Evolutionary conservation across 1,140 invertebrate species (phyloP), one percentile per base, ranked within the genome.

Genomic region (Nephila pilipes): DNA sequence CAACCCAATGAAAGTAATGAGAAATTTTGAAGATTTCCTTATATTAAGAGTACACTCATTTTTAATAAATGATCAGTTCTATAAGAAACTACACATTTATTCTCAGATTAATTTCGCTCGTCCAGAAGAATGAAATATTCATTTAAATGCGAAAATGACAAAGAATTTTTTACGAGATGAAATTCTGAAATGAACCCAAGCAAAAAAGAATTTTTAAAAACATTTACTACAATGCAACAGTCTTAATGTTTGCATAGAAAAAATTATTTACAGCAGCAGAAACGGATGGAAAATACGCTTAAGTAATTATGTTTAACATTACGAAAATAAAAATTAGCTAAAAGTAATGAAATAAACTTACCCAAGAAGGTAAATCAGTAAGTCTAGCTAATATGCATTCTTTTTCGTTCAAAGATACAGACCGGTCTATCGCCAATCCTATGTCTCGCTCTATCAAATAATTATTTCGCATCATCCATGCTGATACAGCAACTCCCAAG

Each of bases 281-380:
- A n/a, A n/a, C n/a, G n/a, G n/a, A n/a, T n/a, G n/a, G n/a, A n/a
- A n/a, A n/a, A n/a, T n/a, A n/a, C n/a, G n/a, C n/a, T n/a, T n/a
- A n/a, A n/a, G 18, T 5, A 85, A 80, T n/a, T 38, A 60, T 79
- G 38, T 46, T 46, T 5, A 46, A 46, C 58, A 32, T 88, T 87
- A 22, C 58, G 46, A 32, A 18, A 29, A n/a, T n/a, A n/a, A 22
- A 85, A 80, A 46, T 46, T 29, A 80, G n/a, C 46, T 46, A 0
- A 46, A 10, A 46, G 6, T 10, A 60, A 38, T 18, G 18, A 83
- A 1, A 85, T 25, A 87, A 46, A 95, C 96, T 96, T 95, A 98
- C 98, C 98, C 98, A 99, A 25, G 98, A 97, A 10, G 98, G 98
- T 94, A 99, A 96, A 96, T 99, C 98, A 95, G 98, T 92, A 69